phyloP scores from a whole-genome alignment of 2,888 invertebrate species.

The Elegia similella region DNA sequence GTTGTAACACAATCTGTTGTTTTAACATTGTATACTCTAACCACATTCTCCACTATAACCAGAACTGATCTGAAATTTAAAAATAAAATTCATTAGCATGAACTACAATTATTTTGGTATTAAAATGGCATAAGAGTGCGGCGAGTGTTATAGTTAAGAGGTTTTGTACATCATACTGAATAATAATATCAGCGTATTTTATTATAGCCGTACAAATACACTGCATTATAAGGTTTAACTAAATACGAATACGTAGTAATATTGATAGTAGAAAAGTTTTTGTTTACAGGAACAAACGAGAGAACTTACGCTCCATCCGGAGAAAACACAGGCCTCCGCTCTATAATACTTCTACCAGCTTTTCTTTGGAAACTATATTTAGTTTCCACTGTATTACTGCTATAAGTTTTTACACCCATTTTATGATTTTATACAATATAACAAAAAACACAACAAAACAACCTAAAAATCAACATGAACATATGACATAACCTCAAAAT shows the following conservation, averaged over 20 bases:
- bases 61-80: slow-evolving; percentile 57
- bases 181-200: too few species aligned
- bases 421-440: slow-evolving; percentile 3
- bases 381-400: slow-evolving; percentile 29
- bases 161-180: too few species aligned
- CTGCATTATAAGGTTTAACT: too few species aligned
- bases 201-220: too few species aligned
- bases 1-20: slow-evolving; percentile 67
- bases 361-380: slow-evolving; percentile 65
- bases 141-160: too few species aligned
- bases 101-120: too few species aligned
- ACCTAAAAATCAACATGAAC: slow-evolving; percentile 41
- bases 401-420: slow-evolving; percentile 55
- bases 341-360: slow-evolving; percentile 74
- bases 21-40: slow-evolving; percentile 68
- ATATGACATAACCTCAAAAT: not conserved
- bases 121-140: too few species aligned
- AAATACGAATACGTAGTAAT: not conserved
- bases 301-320: slow-evolving; percentile 72
- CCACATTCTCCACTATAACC: slow-evolving; percentile 68
- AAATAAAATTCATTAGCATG: not conserved
- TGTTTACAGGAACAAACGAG: not conserved
- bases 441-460: slow-evolving; percentile 41
- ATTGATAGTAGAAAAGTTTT: not conserved
- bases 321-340: slow-evolving; percentile 67